Conservation (phyloP, 2,113 vertebrate genomes). For the Colaptes auratus region DNA sequence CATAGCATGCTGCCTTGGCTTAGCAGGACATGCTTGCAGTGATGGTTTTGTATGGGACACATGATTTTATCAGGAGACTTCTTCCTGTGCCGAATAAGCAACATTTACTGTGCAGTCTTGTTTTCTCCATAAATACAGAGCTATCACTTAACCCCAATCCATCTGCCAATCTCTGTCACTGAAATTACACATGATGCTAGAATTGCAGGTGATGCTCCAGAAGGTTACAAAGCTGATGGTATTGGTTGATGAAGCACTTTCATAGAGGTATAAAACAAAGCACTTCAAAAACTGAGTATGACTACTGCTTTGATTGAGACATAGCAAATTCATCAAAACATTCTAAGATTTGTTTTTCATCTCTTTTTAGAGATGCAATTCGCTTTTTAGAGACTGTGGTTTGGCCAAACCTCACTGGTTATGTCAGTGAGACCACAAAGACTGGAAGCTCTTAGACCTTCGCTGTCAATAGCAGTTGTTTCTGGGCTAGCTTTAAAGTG, state of each 20-base stretch:
- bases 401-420: neutral
- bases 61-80: neutral
- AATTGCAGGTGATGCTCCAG: neutral
- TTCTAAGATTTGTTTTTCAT: neutral
- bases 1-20: neutral
- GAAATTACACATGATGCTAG: neutral
- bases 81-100: fast-evolving
- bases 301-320: neutral
- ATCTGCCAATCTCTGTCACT: neutral
- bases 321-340: neutral
- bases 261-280: neutral
- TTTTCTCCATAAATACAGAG: neutral
- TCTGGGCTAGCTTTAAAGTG: neutral
- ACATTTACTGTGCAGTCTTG: neutral
- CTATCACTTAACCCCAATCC: neutral
- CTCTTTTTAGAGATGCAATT: neutral
- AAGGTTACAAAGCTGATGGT: neutral
- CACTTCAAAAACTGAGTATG: neutral
- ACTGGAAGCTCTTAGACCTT: neutral
- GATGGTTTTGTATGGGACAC: neutral
- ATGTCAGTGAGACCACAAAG: neutral
- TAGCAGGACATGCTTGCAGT: neutral
- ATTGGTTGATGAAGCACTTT: neutral
- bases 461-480: neutral
- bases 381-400: neutral